Percentiles rank a stretch among this genome's conserved stretches.
phyloP scores from a whole-genome alignment of 2,113 vertebrate species.

The Cololabis saira region DNA sequence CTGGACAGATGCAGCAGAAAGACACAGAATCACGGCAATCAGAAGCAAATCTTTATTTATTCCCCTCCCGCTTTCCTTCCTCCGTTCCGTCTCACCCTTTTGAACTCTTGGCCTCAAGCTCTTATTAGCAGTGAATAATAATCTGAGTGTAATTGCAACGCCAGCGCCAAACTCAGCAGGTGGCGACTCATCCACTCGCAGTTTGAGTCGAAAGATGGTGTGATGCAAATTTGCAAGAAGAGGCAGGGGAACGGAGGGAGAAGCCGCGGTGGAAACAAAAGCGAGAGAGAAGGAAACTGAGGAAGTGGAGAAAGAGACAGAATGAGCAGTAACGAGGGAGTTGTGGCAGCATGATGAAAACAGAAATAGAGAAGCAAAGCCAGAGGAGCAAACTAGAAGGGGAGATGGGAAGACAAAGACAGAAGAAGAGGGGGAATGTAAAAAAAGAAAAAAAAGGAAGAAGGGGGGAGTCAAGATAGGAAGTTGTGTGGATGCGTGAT shows the following conservation, averaged over 20 bases:
- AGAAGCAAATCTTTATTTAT: constrained; percentile 33
- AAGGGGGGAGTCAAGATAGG: constrained; percentile 21
- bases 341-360: constrained; percentile 37
- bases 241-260: constrained; percentile 6
- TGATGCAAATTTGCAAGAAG: constrained; percentile 38
- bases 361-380: constrained; percentile 17
- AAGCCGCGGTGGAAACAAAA: constrained; percentile 18
- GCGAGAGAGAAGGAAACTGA: constrained; percentile 2
- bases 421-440: constrained; percentile 6
- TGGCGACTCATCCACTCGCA: constrained; percentile 40
- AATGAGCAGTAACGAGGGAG: constrained; percentile 26
- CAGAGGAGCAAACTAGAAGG: constrained; percentile 18
- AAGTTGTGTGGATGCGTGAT: constrained; percentile 57
- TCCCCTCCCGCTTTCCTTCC: constrained; percentile 7
- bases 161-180: constrained; percentile 50
- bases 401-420: neutral
- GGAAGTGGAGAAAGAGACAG: constrained; percentile 16
- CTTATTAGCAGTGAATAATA: constrained; percentile 58
- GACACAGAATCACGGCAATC: constrained; percentile 43
- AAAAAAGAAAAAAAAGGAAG: constrained; percentile 10
- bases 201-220: constrained; percentile 57
- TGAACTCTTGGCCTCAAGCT: constrained; percentile 52
- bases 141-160: constrained; percentile 58
- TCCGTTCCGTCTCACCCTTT: constrained; percentile 22
- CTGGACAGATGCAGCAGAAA: constrained; percentile 27